These are phyloP conservation scores for Carposina sasakii DNA, from an alignment of 1,140 invertebrate genomes.

Conservation along the genomic window DNA sequence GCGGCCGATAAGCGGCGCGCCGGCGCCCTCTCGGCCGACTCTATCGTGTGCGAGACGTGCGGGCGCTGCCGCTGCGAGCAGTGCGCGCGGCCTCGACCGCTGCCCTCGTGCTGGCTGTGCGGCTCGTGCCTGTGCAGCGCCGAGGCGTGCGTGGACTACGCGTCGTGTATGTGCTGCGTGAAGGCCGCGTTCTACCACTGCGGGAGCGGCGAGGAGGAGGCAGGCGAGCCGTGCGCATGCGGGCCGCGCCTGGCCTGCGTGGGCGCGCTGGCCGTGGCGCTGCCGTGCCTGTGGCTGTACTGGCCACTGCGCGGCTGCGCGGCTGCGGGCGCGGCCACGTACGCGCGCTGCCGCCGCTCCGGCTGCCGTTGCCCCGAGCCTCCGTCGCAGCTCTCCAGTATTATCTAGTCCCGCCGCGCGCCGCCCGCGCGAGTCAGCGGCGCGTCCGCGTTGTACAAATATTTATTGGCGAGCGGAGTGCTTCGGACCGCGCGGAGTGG, in stretches of 20 bases:
- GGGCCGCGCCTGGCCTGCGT: constrained; percentile 89
- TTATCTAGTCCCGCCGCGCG: constrained; percentile 69
- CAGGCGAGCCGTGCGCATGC: constrained; percentile 87
- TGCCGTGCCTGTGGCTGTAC: constrained; percentile 93
- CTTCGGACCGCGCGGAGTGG: constrained; percentile 46
- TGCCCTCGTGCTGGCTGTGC: constrained; percentile 92
- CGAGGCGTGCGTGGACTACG: constrained; percentile 88
- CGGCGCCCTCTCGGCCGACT: constrained; percentile 68
- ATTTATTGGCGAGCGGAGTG: constrained; percentile 65
- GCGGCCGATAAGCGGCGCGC: constrained; percentile 56
- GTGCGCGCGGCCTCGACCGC: constrained; percentile 85
- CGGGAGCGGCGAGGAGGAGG: constrained; percentile 79
- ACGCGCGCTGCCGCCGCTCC: constrained; percentile 82
- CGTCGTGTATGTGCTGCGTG: constrained; percentile 93
- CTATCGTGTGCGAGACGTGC: constrained; percentile 90
- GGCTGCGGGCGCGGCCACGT: constrained; percentile 84
- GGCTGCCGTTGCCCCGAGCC: constrained; percentile 74
- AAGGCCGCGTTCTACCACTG: constrained; percentile 95
- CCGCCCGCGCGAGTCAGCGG: constrained; percentile 43
- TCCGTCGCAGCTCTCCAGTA: constrained; percentile 65
- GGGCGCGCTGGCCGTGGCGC: constrained; percentile 81
- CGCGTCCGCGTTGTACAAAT: constrained; percentile 63
- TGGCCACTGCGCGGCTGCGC: constrained; percentile 91
- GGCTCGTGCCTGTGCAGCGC: constrained; percentile 89
- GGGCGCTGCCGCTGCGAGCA: constrained; percentile 89